These are phyloP conservation scores for Dryas iulia DNA, from an alignment of 1,140 invertebrate species.

Conservation along the genomic window DNA sequence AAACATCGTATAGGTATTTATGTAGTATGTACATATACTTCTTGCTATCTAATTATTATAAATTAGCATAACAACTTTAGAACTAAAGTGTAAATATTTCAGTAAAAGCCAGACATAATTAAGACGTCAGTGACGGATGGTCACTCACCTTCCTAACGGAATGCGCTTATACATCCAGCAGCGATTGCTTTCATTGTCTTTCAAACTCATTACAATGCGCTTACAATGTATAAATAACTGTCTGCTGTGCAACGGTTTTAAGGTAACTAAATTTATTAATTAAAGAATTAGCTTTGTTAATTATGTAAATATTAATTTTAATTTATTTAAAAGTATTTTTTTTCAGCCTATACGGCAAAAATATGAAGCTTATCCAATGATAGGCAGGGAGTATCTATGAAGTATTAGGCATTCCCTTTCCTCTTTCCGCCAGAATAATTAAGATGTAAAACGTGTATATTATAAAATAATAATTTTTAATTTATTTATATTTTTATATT, in stretches of 20 bases:
- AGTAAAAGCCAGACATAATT: constrained; percentile 34
- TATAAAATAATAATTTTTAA: too few relatives aligned
- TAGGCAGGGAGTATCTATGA: too few relatives aligned
- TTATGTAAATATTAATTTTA: neutral
- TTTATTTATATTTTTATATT: too few relatives aligned
- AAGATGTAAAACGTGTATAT: too few relatives aligned
- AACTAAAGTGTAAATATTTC: neutral
- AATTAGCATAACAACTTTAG: neutral
- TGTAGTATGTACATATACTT: too few relatives aligned
- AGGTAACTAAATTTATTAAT: neutral
- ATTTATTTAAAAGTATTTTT: neutral
- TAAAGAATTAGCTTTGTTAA: neutral
- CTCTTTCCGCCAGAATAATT: too few relatives aligned
- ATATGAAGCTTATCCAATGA: too few relatives aligned
- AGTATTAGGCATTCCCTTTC: too few relatives aligned
- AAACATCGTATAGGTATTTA: too few relatives aligned
- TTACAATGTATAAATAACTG: constrained; percentile 29
- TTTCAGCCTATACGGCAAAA: too few relatives aligned
- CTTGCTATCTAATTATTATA: neutral
- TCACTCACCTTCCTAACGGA: constrained; percentile 62
- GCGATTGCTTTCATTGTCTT: constrained; percentile 40
- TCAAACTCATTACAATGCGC: constrained; percentile 27
- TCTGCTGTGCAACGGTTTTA: constrained; percentile 24
- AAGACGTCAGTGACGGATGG: constrained; percentile 37
- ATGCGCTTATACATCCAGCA: constrained; percentile 42